These are phyloP conservation scores for Cremastinae sp. DNA, from an alignment of 2,888 invertebrate species.

Conservation along the genomic window DNA sequence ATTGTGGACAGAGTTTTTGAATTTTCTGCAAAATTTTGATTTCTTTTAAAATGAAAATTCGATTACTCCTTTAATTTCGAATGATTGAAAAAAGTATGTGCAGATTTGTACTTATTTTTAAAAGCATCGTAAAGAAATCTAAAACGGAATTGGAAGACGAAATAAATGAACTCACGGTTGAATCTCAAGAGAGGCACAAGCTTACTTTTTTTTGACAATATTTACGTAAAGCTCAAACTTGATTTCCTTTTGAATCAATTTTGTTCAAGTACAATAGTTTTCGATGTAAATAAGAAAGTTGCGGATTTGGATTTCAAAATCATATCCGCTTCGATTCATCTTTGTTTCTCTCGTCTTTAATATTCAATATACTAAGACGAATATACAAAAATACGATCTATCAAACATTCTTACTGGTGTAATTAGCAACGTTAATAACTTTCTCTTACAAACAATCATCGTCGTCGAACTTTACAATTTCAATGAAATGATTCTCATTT, in stretches of 20 bases:
- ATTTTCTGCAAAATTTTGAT: slow-evolving; percentile 8
- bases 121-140: slow-evolving; percentile 9
- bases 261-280: slow-evolving; percentile 5
- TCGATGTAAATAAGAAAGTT: slow-evolving; percentile 23
- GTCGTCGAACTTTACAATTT: slow-evolving; percentile 30
- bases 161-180: slow-evolving; percentile 36
- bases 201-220: slow-evolving; percentile 35
- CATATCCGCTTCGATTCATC: not conserved
- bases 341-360: slow-evolving; percentile 19
- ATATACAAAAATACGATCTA: slow-evolving; percentile 58
- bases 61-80: too few species aligned
- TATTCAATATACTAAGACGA: slow-evolving; percentile 38
- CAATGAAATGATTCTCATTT: slow-evolving; percentile 16
- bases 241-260: not conserved
- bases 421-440: slow-evolving; percentile 38
- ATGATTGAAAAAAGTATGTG: too few species aligned
- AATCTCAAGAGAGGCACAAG: slow-evolving; percentile 28
- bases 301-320: slow-evolving; percentile 33
- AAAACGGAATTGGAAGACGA: slow-evolving; percentile 48
- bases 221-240: slow-evolving; percentile 13
- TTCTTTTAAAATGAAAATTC: not conserved
- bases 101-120: slow-evolving; percentile 14
- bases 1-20: slow-evolving; percentile 8
- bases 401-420: slow-evolving; percentile 47
- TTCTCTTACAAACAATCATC: slow-evolving; percentile 31